These are phyloP conservation scores for Philhelius pedissequus DNA, from an alignment of 2,888 invertebrate species.

Conservation along the genomic window DNA sequence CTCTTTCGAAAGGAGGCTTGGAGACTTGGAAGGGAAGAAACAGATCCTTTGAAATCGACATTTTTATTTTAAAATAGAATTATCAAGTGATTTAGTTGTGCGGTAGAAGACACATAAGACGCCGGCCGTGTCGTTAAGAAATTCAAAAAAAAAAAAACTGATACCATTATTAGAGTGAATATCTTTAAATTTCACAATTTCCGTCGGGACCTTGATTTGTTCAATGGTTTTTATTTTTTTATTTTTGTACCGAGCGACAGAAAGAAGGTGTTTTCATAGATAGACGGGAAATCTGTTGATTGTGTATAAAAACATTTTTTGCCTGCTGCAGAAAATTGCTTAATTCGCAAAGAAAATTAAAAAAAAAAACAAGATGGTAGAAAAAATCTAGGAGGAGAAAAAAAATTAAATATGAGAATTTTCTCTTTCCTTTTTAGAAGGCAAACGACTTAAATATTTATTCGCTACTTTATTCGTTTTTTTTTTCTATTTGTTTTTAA, in stretches of 20 bases:
- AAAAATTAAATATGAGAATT: slow-evolving; percentile 6
- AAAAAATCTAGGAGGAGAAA: neutral
- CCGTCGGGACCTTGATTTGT: slow-evolving; percentile 2
- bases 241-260: neutral
- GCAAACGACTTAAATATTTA: slow-evolving; percentile 54
- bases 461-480: slow-evolving; percentile 37
- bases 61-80: neutral
- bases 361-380: neutral
- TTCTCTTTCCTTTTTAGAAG: neutral
- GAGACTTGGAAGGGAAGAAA: neutral
- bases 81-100: neutral
- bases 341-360: slow-evolving; percentile 52
- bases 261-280: slow-evolving; percentile 7
- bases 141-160: slow-evolving; percentile 23
- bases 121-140: no score
- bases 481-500: neutral
- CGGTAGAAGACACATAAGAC: slow-evolving; percentile 9
- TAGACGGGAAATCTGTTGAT: slow-evolving; percentile 49
- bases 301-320: slow-evolving; percentile 23
- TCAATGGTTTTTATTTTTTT: neutral
- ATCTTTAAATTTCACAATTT: slow-evolving; percentile 1
- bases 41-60: neutral
- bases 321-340: slow-evolving; percentile 40
- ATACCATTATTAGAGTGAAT: slow-evolving; percentile 24
- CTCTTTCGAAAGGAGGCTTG: neutral